Percentiles rank a stretch among this genome's conserved stretches.
These are phyloP conservation scores for Callipepla californica DNA, from an alignment of 2,113 vertebrate genomes.

Conservation along the genomic window DNA sequence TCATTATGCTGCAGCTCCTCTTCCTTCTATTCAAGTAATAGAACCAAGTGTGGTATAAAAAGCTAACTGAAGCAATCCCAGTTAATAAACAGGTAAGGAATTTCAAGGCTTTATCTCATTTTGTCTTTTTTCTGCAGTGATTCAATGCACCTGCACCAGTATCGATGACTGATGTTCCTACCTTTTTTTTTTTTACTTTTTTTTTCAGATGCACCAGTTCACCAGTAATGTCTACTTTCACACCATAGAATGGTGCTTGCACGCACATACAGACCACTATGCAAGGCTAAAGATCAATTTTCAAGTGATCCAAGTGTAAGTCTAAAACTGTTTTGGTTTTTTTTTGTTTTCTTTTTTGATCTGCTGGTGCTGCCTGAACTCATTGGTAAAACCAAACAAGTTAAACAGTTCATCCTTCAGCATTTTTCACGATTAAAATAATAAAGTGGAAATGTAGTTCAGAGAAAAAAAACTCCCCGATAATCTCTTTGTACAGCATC, in stretches of 20 bases:
- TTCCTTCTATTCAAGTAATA: background rate
- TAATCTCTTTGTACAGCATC: background rate
- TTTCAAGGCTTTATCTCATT: background rate
- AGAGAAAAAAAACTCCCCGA: background rate
- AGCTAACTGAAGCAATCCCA: background rate
- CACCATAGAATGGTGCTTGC: accelerated
- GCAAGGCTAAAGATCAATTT: background rate
- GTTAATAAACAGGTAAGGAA: background rate
- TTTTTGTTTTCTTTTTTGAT: background rate
- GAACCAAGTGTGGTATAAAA: background rate
- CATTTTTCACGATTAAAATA: background rate
- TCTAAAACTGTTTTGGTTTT: background rate
- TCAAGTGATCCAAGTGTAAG: background rate
- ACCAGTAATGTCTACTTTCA: background rate
- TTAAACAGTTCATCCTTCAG: background rate
- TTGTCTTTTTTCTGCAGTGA: background rate
- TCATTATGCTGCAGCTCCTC: background rate
- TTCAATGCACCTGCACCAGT: background rate
- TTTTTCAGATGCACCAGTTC: background rate
- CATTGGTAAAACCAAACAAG: background rate
- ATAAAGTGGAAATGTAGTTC: background rate
- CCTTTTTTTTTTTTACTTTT: background rate
- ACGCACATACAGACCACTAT: background rate
- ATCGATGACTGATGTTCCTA: background rate
- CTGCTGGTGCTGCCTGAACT: background rate